phyloP scores from a whole-genome alignment of 2,797 vertebrate species.

The Natrix natrix region DNA sequence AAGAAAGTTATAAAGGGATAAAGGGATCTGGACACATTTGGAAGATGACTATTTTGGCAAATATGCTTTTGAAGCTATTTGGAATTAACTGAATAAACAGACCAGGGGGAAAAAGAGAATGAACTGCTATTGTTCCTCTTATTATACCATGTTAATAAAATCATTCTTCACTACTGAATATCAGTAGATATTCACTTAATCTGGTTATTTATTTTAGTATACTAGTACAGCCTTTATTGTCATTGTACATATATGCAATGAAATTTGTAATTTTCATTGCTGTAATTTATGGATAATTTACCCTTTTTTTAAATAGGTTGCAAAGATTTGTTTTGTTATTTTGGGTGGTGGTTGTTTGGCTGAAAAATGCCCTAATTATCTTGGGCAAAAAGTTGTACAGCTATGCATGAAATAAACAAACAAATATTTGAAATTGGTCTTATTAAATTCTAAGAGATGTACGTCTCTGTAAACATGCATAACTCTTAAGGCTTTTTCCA shows the following conservation, averaged over 20 bases:
- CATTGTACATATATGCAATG: too few species aligned
- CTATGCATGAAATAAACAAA: background rate
- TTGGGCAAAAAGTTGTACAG: background rate
- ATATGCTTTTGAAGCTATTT: background rate
- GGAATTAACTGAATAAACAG: background rate
- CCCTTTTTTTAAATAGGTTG: background rate
- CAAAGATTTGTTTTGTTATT: background rate
- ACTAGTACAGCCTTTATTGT: too few species aligned
- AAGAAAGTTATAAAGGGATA: background rate
- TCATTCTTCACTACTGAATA: background rate
- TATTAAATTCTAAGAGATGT: background rate
- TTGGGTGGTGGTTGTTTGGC: background rate
- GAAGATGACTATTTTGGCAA: background rate
- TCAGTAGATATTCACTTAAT: background rate
- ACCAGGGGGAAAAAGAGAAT: background rate
- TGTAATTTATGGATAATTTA: background rate
- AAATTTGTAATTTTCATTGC: too few species aligned
- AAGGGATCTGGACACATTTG: background rate
- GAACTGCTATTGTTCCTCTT: background rate
- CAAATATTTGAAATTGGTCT: background rate
- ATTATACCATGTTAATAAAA: slow-evolving; percentile 6
- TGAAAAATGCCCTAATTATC: background rate
- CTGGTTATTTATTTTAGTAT: background rate
- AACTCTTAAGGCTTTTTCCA: background rate
- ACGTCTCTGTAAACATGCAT: background rate